phyloP scores from a whole-genome alignment of 2,113 vertebrate species.

The Craseonycteris thonglongyai region DNA sequence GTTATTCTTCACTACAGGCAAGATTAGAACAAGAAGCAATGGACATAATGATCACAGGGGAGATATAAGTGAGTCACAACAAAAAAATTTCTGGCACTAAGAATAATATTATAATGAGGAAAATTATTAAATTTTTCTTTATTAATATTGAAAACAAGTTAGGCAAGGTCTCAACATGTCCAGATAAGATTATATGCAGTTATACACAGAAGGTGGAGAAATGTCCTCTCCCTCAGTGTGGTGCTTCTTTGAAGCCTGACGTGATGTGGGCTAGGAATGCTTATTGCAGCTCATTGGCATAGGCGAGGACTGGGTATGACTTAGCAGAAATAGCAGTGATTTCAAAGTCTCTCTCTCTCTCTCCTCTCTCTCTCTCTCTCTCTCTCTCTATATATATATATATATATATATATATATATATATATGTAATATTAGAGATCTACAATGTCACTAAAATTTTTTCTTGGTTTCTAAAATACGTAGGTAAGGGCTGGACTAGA shows the following conservation, averaged over 20 bases:
- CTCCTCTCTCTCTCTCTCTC: too few relatives aligned
- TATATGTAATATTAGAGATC: not conserved
- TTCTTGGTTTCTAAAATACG: not conserved
- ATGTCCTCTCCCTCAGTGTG: not conserved
- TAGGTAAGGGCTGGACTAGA: not conserved
- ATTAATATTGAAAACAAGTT: not conserved
- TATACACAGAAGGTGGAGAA: not conserved
- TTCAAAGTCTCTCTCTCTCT: too few relatives aligned
- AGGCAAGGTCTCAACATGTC: not conserved
- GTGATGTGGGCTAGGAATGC: not conserved
- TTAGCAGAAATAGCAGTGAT: not conserved
- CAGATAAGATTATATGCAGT: not conserved
- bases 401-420: too few relatives aligned
- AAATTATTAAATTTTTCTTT: not conserved
- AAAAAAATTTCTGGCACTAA: not conserved
- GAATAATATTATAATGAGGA: not conserved
- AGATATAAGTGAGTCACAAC: not conserved
- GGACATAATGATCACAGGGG: not conserved
- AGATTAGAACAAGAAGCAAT: not conserved
- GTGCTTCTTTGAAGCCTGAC: not conserved
- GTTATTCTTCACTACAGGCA: not conserved
- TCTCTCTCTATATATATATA: too few relatives aligned
- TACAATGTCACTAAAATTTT: not conserved
- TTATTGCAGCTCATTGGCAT: not conserved
- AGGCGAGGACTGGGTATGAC: not conserved